Evolutionary conservation across 1,140 invertebrate genomes (phyloP), one percentile per base, ranked within the genome.

Genomic region (Lordiphosa mommai): DNA sequence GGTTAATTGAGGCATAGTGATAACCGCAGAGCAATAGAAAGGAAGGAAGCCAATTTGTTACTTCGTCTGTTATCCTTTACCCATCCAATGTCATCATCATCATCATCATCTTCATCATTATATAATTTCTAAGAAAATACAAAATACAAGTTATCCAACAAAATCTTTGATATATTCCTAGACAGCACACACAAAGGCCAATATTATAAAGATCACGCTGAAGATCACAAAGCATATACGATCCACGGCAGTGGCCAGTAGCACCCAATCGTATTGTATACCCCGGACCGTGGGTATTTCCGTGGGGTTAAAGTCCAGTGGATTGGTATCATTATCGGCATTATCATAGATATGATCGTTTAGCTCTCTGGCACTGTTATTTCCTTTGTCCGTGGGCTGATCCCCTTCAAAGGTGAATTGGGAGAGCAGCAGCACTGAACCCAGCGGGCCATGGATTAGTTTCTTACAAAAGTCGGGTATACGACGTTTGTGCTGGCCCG

Each of bases 161-260:
- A n/a, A 44, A 16, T 34, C 27, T 34, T 1, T 9, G 7, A 27
- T 10, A 2, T 0, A 6, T 4, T 32, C 10, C 53, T 87, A 91
- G 14, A 91, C 60, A 3, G 87, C 86, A 68, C 91, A 93, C 10
- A 89, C 72, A 32, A 92, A 87, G 36, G 90, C 90, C 64, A 93
- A 88, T 29, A 92, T 74, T 1, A 88, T 53, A 16, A 72, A 88
- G 14, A 47, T 61, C 91, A 93, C 9, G 33, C 90, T 89, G 58
- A 93, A 93, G 8, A 91, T 36, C 20, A 92, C 30, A 58, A 93
- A 93, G 2, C 88, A 88, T 12, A 93, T 72, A 52, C 93, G 90
- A 88, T 93, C 93, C 30, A 94, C 86, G 3, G 92, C 91, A 4
- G 90, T 91, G 4, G 92, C 93, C 40, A 93, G 64, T 8, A 92